phyloP scores from a whole-genome alignment of 2,797 vertebrate species.

The Nyctalus aviator region DNA sequence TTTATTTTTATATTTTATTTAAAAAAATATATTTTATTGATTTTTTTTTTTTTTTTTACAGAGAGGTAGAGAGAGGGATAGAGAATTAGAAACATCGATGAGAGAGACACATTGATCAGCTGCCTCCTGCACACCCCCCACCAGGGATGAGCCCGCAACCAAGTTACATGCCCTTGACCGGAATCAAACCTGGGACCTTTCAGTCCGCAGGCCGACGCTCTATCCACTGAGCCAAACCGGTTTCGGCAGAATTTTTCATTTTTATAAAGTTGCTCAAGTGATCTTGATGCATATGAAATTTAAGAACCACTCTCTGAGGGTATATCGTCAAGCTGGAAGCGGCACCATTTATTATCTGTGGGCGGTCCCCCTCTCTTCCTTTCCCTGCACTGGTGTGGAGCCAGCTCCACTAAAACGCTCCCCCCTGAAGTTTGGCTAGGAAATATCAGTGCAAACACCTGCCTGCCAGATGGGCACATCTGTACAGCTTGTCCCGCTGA shows the following conservation, averaged over 20 bases:
- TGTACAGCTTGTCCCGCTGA: not conserved
- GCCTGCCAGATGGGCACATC: conserved; percentile 63
- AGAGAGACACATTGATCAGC: too few species aligned
- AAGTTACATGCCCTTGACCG: too few species aligned
- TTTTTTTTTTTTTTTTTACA: too few species aligned
- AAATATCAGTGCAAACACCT: conserved; percentile 62
- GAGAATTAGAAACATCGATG: too few species aligned
- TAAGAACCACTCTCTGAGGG: not conserved
- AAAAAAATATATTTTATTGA: too few species aligned
- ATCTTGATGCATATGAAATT: conserved; percentile 31
- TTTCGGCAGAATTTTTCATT: not conserved
- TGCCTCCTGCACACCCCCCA: too few species aligned
- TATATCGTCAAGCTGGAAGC: not conserved
- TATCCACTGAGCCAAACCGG: too few species aligned
- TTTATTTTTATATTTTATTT: not conserved
- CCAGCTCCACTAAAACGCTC: conserved; percentile 24
- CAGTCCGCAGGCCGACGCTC: too few species aligned
- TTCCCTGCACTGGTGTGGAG: not conserved
- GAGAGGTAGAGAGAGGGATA: too few species aligned
- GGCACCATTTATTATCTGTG: conserved; percentile 25
- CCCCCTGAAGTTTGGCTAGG: not conserved
- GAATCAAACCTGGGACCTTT: too few species aligned
- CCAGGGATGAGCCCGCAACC: too few species aligned
- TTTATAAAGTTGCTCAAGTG: conserved; percentile 32
- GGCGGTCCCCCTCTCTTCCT: conserved; percentile 30